phyloP scores from a whole-genome alignment of 2,113 vertebrate genomes.

The Bufo gargarizans region DNA sequence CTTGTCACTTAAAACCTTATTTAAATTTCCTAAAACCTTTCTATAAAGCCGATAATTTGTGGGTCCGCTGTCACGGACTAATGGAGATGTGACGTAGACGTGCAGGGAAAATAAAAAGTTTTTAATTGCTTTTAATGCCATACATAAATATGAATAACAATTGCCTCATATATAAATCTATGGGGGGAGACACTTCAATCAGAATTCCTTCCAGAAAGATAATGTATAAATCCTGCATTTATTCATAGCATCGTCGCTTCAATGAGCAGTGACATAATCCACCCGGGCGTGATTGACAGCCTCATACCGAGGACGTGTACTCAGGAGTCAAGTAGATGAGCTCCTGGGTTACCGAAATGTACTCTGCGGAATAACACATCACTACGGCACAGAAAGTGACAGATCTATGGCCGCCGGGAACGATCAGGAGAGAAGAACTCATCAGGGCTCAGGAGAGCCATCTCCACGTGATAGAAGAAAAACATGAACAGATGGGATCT shows the following conservation, averaged over 20 bases:
- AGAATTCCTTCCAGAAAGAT: neutral
- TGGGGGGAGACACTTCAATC: neutral
- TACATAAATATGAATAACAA: neutral
- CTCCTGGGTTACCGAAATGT: neutral
- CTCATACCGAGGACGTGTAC: neutral
- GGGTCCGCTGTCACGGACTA: too few species aligned
- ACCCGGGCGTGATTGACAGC: conserved; percentile 25
- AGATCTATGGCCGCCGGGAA: neutral
- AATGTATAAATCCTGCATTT: neutral
- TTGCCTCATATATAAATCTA: neutral
- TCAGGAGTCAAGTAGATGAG: neutral
- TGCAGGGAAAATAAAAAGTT: too few species aligned
- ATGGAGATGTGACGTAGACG: too few species aligned
- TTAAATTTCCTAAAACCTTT: too few species aligned
- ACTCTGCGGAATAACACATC: neutral
- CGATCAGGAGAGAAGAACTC: too few species aligned
- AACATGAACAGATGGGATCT: neutral
- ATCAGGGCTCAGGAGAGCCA: neutral
- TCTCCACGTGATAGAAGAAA: too few species aligned
- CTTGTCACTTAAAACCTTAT: too few species aligned
- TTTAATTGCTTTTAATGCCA: neutral
- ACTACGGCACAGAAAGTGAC: neutral
- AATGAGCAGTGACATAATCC: neutral
- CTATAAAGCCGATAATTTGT: too few species aligned
- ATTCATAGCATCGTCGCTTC: neutral